Evolutionary conservation across 2,888 invertebrate genomes (phyloP).

Genomic region (Abrostola triplasia): DNA sequence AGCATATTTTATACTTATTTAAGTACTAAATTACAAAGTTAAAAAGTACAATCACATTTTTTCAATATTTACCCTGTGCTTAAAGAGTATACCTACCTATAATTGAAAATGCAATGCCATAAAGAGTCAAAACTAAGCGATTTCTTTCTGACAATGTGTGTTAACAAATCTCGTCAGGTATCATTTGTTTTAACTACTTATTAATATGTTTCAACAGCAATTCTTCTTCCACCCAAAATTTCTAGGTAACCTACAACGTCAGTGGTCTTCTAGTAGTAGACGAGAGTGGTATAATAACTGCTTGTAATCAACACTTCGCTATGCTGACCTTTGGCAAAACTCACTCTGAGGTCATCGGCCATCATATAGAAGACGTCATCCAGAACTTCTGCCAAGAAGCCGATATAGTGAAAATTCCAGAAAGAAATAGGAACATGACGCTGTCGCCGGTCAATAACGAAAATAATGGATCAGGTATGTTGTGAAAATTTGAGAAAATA

Average conservation of each 20-base stretch:
- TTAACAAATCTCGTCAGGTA: too few species aligned
- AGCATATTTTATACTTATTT: too few species aligned
- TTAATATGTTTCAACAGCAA: neutral
- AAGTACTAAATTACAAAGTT: too few species aligned
- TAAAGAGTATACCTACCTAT: too few species aligned
- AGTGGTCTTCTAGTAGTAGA: constrained; percentile 90
- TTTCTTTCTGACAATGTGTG: too few species aligned
- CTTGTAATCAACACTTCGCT: constrained; percentile 91
- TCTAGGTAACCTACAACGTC: constrained; percentile 89
- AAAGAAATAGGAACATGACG: constrained; percentile 85
- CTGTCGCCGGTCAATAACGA: constrained; percentile 88
- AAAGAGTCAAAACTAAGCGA: too few species aligned
- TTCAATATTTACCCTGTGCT: too few species aligned
- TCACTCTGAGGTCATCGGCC: constrained; percentile 88
- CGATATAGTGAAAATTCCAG: constrained; percentile 80
- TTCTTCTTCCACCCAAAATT: neutral
- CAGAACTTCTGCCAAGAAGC: constrained; percentile 90
- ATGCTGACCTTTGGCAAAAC: constrained; percentile 90
- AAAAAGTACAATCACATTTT: too few species aligned
- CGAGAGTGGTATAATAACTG: constrained; percentile 89
- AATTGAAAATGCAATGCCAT: too few species aligned
- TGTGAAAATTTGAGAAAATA: too few species aligned
- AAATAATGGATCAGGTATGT: constrained; percentile 78
- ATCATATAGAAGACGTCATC: constrained; percentile 87
- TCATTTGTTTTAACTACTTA: too few species aligned